These are phyloP conservation scores for Dendroctonus ponderosae DNA, from an alignment of 1,140 invertebrate species.

Conservation along the genomic window DNA sequence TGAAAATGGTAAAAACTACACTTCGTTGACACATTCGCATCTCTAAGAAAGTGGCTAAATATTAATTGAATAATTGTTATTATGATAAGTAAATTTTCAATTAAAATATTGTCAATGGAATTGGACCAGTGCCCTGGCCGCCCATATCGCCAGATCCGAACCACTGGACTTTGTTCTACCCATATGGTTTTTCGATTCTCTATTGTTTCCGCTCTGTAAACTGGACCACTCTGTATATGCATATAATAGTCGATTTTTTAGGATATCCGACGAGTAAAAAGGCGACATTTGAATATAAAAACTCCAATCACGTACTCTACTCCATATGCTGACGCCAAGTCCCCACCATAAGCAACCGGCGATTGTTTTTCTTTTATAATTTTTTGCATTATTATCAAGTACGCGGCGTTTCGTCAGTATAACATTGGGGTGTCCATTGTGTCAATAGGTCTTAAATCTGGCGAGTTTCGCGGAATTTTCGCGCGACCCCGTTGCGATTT, in stretches of 20 bases:
- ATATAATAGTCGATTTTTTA: slow-evolving; percentile 2
- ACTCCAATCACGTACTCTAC: slow-evolving; percentile 19
- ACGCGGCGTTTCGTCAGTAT: slow-evolving; percentile 14
- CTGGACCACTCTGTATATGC: too few species aligned
- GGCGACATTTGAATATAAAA: slow-evolving; percentile 19
- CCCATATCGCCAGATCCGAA: too few species aligned
- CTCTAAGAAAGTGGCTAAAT: too few species aligned
- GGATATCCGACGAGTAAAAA: slow-evolving; percentile 27
- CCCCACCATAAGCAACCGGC: slow-evolving; percentile 24
- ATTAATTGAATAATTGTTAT: too few species aligned
- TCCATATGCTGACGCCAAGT: slow-evolving; percentile 30
- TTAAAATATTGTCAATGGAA: too few species aligned
- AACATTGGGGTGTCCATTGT: slow-evolving; percentile 10
- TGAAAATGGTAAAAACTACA: too few species aligned
- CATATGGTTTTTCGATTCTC: too few species aligned
- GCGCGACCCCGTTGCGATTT: neutral
- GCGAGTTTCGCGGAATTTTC: neutral
- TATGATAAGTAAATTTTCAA: too few species aligned
- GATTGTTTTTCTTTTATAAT: slow-evolving; percentile 32
- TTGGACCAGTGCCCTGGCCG: too few species aligned
- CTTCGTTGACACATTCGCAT: too few species aligned
- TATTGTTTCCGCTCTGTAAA: too few species aligned
- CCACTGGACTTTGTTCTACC: too few species aligned
- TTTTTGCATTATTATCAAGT: slow-evolving; percentile 28
- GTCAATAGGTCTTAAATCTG: slow-evolving; percentile 22